Evolutionary conservation across 2,888 invertebrate genomes (phyloP), one percentile per base, ranked within the genome.

Genomic region (Flexamia atlantica): DNA sequence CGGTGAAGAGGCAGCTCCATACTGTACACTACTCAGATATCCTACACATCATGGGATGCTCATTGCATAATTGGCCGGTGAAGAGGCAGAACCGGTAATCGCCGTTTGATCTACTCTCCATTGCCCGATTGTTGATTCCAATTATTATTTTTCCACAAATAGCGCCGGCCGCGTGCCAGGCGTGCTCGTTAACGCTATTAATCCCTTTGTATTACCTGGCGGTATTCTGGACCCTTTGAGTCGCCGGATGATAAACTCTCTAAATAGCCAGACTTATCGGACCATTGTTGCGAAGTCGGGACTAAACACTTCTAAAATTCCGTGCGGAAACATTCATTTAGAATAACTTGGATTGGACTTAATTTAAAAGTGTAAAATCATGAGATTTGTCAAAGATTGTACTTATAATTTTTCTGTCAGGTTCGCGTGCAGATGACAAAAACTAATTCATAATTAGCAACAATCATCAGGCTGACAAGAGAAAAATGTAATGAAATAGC

Each of bases 91-190:
- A 30, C 42, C 23, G 12, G 72, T 72, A 72, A 23, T 72, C 50
- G 42, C 28, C 46, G 25, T 76, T 76, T 76, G 76, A 76, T 76
- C 76, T 72, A 40, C 46, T 36, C 25, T 3, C 76, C 50, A 76
- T 76, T 76, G 76, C 50, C 40, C 17, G 32, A 32, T 46, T 46
- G 46, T 46, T 46, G 46, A 10, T 20, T 12, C 72, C 76, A 76
- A 76, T 76, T 76, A 76, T 76, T 76, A 76, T 76, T 76, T 76
- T 76, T 76, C 76, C 76, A 23, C 2, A 42, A 76, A 76, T 76
- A 76, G 3, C 76, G 17, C 0, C 23, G 46, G 76, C 46, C 12
- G 25, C 9, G 1, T 9, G 76, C 76, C 76, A 76, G 50, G 17
- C 20, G 2, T 12, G 10, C 76, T 76, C 36, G 76, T 76, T 76